These are phyloP conservation scores for Zenarchopterus dispar DNA, from an alignment of 2,797 vertebrate species.

Conservation along the genomic window DNA sequence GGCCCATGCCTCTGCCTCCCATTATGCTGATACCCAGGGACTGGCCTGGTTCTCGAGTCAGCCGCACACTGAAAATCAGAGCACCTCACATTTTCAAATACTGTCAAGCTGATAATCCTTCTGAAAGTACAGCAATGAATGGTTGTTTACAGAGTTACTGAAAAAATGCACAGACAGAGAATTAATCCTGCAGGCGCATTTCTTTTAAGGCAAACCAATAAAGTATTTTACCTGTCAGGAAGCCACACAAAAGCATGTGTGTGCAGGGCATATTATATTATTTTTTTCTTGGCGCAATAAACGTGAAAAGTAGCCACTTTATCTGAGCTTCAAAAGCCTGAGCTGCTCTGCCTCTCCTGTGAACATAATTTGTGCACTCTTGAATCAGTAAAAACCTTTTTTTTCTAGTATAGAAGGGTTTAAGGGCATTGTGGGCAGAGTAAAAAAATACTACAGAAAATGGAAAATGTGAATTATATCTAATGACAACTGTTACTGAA, in stretches of 20 bases:
- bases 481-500: constrained; percentile 18
- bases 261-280: constrained; percentile 49
- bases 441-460: constrained; percentile 4
- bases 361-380: constrained; percentile 47
- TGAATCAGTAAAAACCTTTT: constrained; percentile 32
- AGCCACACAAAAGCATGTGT: constrained; percentile 53
- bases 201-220: constrained; percentile 61
- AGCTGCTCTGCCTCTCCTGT: constrained; percentile 41
- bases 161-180: constrained; percentile 15
- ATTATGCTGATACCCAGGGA: constrained; percentile 96
- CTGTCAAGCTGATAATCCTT: constrained; percentile 15
- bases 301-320: constrained; percentile 39
- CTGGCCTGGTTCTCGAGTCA: constrained; percentile 88
- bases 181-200: too few species aligned
- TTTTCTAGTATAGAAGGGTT: constrained; percentile 16
- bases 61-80: constrained; percentile 83
- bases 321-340: constrained; percentile 27
- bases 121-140: constrained; percentile 11
- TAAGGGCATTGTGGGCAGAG: constrained; percentile 10
- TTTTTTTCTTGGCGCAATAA: constrained; percentile 53
- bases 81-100: constrained; percentile 23
- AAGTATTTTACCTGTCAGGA: constrained; percentile 47
- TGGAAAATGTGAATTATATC: constrained; percentile 26
- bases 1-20: constrained; percentile 96
- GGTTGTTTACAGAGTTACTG: constrained; percentile 28